phyloP scores from a whole-genome alignment of 2,797 vertebrate species.

The Gallinago nigripennis region DNA sequence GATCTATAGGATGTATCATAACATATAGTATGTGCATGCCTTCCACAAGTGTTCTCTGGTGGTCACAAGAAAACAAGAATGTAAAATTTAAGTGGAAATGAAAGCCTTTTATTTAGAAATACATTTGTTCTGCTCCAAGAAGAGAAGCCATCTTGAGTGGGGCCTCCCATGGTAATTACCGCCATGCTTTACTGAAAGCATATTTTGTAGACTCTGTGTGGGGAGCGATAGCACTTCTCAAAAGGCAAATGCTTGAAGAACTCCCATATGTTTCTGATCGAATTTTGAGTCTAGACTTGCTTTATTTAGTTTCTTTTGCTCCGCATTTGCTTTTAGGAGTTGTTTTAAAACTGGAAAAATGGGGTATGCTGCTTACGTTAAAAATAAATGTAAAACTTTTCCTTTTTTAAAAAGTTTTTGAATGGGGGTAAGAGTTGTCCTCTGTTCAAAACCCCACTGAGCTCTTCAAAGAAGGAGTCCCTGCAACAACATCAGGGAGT shows the following conservation, averaged over 20 bases:
- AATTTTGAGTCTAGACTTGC: slow-evolving; percentile 78
- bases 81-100: slow-evolving; percentile 21
- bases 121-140: background rate
- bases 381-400: slow-evolving; percentile 64
- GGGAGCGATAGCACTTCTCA: slow-evolving; percentile 56
- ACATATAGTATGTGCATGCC: background rate
- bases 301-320: slow-evolving; percentile 75
- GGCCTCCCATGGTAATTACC: slow-evolving; percentile 32
- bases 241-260: slow-evolving; percentile 61
- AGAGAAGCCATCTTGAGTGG: background rate
- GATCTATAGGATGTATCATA: background rate
- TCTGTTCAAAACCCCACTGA: slow-evolving; percentile 12
- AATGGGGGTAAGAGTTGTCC: background rate
- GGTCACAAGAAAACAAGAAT: slow-evolving; percentile 12
- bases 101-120: slow-evolving; percentile 31
- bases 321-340: slow-evolving; percentile 57
- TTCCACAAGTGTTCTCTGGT: slow-evolving; percentile 1
- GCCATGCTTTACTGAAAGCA: slow-evolving; percentile 41
- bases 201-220: slow-evolving; percentile 52
- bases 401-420: background rate
- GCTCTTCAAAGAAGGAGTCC: slow-evolving; percentile 50
- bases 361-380: slow-evolving; percentile 48
- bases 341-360: slow-evolving; percentile 60
- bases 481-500: slow-evolving; percentile 46
- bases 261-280: slow-evolving; percentile 80